phyloP scores from a whole-genome alignment of 2,888 invertebrate genomes.

The Polydrusus cervinus region DNA sequence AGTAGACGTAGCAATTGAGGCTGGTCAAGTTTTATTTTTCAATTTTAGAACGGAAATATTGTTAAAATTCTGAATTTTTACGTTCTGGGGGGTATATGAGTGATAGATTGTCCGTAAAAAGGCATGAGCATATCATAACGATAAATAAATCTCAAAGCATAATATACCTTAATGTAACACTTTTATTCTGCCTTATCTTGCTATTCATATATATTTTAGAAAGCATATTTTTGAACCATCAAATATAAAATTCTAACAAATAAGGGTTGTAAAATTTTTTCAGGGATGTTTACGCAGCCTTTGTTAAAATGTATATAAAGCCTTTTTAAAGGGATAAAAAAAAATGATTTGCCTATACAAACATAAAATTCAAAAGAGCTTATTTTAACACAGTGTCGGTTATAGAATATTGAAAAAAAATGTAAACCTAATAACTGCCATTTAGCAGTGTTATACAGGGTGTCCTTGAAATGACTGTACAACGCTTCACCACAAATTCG shows the following conservation, averaged over 20 bases:
- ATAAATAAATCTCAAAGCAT: too few relatives aligned
- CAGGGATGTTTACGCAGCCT: conserved; percentile 6
- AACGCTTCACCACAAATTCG: too few relatives aligned
- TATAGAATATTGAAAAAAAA: neutral
- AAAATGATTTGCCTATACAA: neutral
- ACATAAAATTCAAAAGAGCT: neutral
- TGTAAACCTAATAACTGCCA: neutral
- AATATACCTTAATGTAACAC: too few relatives aligned
- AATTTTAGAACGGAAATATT: too few relatives aligned
- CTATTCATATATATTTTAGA: neutral
- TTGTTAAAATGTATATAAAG: conserved; percentile 15
- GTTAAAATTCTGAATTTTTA: too few relatives aligned
- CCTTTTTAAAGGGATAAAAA: neutral
- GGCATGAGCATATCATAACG: too few relatives aligned
- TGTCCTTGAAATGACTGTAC: too few relatives aligned
- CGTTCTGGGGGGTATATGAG: too few relatives aligned
- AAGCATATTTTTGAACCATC: conserved; percentile 6
- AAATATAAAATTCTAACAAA: conserved; percentile 10
- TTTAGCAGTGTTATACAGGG: neutral
- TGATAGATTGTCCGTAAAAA: too few relatives aligned
- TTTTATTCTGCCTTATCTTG: neutral
- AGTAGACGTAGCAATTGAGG: too few relatives aligned
- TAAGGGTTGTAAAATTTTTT: neutral
- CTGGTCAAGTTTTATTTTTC: too few relatives aligned
- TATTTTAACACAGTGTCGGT: neutral